Percentiles rank a stretch among this genome's conserved stretches.
phyloP scores from a whole-genome alignment of 1,140 invertebrate genomes.

The Atta cephalotes region DNA sequence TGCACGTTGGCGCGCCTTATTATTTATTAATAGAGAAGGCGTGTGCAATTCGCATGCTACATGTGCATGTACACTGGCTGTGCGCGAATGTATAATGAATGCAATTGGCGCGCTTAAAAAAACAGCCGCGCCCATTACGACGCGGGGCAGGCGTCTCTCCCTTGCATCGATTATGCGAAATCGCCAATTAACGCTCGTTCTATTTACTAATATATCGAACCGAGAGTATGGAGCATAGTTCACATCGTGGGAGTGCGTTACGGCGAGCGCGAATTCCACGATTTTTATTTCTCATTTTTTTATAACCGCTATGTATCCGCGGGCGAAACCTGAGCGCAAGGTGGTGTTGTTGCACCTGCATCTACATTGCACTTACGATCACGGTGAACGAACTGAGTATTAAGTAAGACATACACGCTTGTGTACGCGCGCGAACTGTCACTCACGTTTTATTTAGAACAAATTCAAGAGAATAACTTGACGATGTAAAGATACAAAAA shows the following conservation, averaged over 20 bases:
- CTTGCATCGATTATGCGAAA: constrained; percentile 4
- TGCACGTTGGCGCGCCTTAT: constrained; percentile 23
- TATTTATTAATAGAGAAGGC: constrained; percentile 54
- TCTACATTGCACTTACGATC: constrained; percentile 55
- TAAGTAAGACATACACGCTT: constrained; percentile 50
- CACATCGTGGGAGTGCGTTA: constrained; percentile 66
- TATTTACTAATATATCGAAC: constrained; percentile 58
- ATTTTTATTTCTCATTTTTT: constrained; percentile 26
- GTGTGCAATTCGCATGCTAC: background rate
- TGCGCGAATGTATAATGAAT: constrained; percentile 20
- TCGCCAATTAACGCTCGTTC: constrained; percentile 34
- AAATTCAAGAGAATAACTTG: background rate
- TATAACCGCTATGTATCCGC: constrained; percentile 31
- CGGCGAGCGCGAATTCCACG: constrained; percentile 61
- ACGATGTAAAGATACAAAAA: background rate
- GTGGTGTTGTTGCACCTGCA: constrained; percentile 57
- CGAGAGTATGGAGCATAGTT: constrained; percentile 15
- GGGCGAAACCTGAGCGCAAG: constrained; percentile 33
- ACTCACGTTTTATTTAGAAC: background rate
- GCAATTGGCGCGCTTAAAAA: constrained; percentile 31
- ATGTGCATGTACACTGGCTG: background rate
- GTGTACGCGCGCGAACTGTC: background rate
- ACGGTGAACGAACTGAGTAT: constrained; percentile 46
- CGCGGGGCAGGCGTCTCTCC: background rate
- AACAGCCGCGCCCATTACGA: constrained; percentile 48